Base-by-base conservation (phyloP, 1,140 invertebrate species). In the Drosophila pruinosa region DNA sequence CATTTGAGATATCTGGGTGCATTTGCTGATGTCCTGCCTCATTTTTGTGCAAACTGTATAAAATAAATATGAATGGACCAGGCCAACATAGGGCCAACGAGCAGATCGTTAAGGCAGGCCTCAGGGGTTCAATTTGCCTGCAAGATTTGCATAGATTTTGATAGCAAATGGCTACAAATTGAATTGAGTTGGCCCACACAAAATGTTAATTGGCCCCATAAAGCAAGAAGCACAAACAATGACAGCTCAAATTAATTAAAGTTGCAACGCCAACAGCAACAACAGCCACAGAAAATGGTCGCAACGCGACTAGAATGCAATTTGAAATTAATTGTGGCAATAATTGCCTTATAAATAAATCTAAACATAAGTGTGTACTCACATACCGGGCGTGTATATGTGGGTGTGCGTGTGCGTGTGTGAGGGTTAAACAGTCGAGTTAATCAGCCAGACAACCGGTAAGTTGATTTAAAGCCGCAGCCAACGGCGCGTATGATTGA, bases 301-400 rank as follows among this genome's bases (percentile, higher is more conserved):
- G 41, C 58, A 45, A 54, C 31, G 45, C 31, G 19, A 8, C 36
- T 56, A 19, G 57, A 78, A 81, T 75, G 70, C 81, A 81, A 86
- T 88, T 74, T 81, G 64, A 81, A 88, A 88, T 88, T 82, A 88
- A 88, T 88, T 88, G 75, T 78, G 75, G 52, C 78, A 78, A 88
- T 88, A 88, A 88, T 88, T 88, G 82, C 68, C 68, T 88, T 88
- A 81, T 86, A 88, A 88, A 88, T 88, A 88, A 82, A 75, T 72
- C 56, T 36, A 65, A 70, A n/a, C 57, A 28, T 31, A 48, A 17
- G 41, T 61, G 47, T 22, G 36, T 43, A 31, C 41, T 24, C n/a
- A 22, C 10, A 6, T 15, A n/a, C n/a, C n/a, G n/a, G n/a, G n/a
- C 15, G n/a, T 45, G 31, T 41, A n/a, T n/a, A n/a, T n/a, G 15